Evolutionary conservation across 2,113 vertebrate species (phyloP).

Genomic region (Pluvianellus socialis): DNA sequence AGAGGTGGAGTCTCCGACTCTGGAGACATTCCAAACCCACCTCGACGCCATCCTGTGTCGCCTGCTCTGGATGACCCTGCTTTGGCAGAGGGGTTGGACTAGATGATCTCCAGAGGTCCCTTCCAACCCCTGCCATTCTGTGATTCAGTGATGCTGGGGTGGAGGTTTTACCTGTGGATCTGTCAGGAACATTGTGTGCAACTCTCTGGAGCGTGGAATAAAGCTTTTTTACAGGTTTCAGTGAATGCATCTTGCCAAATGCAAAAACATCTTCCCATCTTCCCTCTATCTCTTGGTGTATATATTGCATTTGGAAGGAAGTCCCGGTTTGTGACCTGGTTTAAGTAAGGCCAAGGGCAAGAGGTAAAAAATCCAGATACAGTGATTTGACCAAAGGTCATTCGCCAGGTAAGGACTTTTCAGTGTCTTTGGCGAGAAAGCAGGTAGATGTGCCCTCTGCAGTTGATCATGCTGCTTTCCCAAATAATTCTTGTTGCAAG

Average conservation of each 20-base stretch:
- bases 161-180: not conserved
- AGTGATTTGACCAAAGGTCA: not conserved
- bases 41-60: no score
- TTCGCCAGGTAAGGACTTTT: not conserved
- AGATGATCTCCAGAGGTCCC: no score
- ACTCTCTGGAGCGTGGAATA: not conserved
- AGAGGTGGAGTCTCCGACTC: no score
- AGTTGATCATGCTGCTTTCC: not conserved
- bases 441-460: not conserved
- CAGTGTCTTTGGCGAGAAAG: not conserved
- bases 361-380: not conserved
- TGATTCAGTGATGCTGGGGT: not conserved
- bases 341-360: not conserved
- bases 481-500: not conserved
- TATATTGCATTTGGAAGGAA: not conserved
- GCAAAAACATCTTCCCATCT: not conserved
- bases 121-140: no score
- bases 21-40: no score
- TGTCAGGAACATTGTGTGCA: not conserved
- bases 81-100: no score
- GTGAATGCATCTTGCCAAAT: not conserved
- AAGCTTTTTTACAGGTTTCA: not conserved
- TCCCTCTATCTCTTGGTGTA: not conserved
- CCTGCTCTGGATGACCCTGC: no score
- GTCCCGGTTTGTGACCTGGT: not conserved